Evolutionary conservation across 1,140 invertebrate species (phyloP).

Genomic region (Diabrotica undecimpunctata): DNA sequence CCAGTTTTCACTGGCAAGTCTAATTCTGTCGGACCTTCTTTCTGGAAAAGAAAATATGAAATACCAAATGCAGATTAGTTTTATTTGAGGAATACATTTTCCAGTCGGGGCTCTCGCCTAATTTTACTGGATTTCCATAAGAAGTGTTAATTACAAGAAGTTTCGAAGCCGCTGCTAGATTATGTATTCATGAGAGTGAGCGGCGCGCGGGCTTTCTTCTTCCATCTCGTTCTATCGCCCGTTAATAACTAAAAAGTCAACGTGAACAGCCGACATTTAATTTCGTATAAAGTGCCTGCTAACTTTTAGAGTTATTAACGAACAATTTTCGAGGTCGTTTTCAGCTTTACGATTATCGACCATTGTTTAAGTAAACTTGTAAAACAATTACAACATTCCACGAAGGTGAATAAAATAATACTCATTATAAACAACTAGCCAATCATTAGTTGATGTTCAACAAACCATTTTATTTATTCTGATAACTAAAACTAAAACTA

Average conservation of each 20-base stretch:
- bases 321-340: background rate
- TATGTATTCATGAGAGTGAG: constrained; percentile 16
- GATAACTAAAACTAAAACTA: no score
- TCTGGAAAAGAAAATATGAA: constrained; percentile 30
- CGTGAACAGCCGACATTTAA: constrained; percentile 16
- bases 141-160: constrained; percentile 39
- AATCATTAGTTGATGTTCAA: background rate
- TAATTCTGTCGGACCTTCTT: constrained; percentile 28
- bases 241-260: constrained; percentile 21
- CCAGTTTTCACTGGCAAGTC: constrained; percentile 17
- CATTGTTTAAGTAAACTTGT: background rate
- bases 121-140: constrained; percentile 42
- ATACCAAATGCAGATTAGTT: constrained; percentile 39
- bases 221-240: background rate
- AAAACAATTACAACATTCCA: background rate
- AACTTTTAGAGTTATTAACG: constrained; percentile 10
- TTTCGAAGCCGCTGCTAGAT: constrained; percentile 11
- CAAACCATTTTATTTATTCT: no score
- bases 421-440: background rate
- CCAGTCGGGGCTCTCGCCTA: constrained; percentile 30
- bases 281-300: constrained; percentile 11
- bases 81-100: constrained; percentile 35
- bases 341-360: background rate
- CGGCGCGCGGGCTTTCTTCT: constrained; percentile 6
- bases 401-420: background rate